Conservation (phyloP, 2,113 vertebrate genomes). For the Willisornis vidua region DNA sequence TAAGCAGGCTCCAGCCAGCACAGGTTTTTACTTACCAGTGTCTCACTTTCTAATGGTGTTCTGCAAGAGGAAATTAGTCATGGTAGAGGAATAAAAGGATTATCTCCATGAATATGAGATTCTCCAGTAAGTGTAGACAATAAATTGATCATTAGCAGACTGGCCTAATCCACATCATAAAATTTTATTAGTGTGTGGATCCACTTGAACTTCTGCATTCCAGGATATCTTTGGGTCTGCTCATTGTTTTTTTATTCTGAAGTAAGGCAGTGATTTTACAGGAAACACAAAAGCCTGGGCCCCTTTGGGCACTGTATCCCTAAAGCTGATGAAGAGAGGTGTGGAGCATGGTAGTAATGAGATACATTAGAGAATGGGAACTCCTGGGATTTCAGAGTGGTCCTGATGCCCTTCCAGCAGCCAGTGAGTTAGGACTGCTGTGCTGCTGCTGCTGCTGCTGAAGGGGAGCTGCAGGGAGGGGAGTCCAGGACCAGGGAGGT, state of each 20-base stretch:
- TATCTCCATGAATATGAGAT: neutral
- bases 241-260: neutral
- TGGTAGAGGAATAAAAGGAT: constrained; percentile 2
- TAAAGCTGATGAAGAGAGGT: neutral
- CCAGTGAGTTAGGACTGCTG: neutral
- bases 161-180: neutral
- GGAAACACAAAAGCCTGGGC: neutral
- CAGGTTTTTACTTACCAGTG: neutral
- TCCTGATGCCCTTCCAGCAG: neutral
- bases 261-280: neutral
- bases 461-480: neutral
- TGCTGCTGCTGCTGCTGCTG: neutral
- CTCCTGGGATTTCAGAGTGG: neutral
- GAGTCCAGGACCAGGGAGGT: neutral
- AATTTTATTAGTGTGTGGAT: neutral
- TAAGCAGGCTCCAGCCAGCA: neutral
- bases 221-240: neutral
- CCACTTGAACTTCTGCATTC: neutral
- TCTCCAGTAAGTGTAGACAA: neutral
- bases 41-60: neutral
- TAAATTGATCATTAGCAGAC: constrained; percentile 20
- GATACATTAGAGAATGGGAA: neutral
- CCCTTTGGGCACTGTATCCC: neutral
- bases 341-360: neutral
- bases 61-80: constrained; percentile 14